These are phyloP conservation scores for Heteromormyrus szaboi DNA, from an alignment of 2,797 vertebrate species.

Conservation along the genomic window DNA sequence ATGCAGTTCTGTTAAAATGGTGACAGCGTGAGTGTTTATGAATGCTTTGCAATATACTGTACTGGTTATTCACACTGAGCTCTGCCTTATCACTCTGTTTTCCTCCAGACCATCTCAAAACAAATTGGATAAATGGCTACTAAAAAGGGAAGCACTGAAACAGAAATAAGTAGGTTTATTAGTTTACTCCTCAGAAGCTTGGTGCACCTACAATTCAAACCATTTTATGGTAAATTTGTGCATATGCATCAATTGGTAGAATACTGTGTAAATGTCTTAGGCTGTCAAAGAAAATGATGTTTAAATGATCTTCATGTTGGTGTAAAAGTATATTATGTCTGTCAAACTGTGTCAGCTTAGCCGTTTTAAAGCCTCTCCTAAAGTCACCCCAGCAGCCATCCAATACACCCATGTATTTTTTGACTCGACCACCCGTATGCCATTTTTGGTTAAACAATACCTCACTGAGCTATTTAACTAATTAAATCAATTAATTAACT, in stretches of 20 bases:
- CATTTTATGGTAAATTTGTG: neutral
- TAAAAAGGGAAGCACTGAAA: neutral
- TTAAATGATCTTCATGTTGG: neutral
- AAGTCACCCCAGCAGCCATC: neutral
- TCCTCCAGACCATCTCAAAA: neutral
- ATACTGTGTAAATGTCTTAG: neutral
- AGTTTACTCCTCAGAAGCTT: neutral
- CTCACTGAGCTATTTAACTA: neutral
- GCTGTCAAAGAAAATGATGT: neutral
- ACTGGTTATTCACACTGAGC: neutral
- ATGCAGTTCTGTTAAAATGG: neutral
- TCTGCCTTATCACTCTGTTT: neutral
- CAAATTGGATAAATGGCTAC: neutral
- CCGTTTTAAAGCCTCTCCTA: neutral
- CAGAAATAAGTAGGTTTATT: neutral
- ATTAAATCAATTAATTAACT: neutral
- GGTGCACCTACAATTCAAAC: neutral
- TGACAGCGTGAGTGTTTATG: neutral
- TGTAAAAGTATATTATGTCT: neutral
- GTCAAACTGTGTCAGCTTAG: neutral
- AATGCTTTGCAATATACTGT: neutral
- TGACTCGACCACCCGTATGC: neutral
- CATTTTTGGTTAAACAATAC: neutral
- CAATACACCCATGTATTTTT: neutral
- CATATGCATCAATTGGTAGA: neutral